Base-by-base conservation (phyloP, 2,113 vertebrate species). In the Telmatochromis sp. region DNA sequence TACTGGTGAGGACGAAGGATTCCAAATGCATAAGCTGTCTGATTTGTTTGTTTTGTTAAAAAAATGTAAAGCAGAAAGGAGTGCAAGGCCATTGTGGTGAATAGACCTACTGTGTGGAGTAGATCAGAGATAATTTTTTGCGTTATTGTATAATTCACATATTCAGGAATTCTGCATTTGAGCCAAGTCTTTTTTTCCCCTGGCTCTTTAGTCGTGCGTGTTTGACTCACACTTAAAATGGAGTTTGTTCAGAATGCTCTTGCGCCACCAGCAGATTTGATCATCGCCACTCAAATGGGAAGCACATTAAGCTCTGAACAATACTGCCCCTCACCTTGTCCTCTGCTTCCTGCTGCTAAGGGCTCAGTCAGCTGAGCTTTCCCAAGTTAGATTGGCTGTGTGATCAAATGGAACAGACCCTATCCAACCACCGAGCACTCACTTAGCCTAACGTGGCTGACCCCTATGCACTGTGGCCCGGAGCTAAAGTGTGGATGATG, bases 101-200 rank as follows among this genome's bases (percentile, higher is more conserved):
- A 97, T 95, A 96, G 95, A 96, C 93, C 94, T 95, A 6, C 96
- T 96, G 95, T 95, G 96, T 94, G 95, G 94, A 94, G 93, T 93
- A 94, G 92, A 96, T 96, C 96, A 83, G 75, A 65, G 26, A 65
- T 15, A 11, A 6, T 47, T 33, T 68, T 81, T 85, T 90, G 53
- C 5, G 1, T 51, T 78, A 51, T 33, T 78, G 17, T 51, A 9
- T 54, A 9, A 33, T 85, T 81, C 26, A 81, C 12, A 40, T 14
- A 26, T 26, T 37, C 49, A 45, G 13, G 7, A 2, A 17, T 73
- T 84, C 55, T 63, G 80, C 9, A 5, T 68, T 86, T 58, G 70
- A 26, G 68, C 8, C 21, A 51, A 63, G 13, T 53, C 23, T 63
- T 87, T 81, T 49, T 37, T 35, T 2, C 1, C 3, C 19, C 23